Evolutionary conservation across 2,113 vertebrate genomes (phyloP).

Genomic region (Megaceryle maxima): DNA sequence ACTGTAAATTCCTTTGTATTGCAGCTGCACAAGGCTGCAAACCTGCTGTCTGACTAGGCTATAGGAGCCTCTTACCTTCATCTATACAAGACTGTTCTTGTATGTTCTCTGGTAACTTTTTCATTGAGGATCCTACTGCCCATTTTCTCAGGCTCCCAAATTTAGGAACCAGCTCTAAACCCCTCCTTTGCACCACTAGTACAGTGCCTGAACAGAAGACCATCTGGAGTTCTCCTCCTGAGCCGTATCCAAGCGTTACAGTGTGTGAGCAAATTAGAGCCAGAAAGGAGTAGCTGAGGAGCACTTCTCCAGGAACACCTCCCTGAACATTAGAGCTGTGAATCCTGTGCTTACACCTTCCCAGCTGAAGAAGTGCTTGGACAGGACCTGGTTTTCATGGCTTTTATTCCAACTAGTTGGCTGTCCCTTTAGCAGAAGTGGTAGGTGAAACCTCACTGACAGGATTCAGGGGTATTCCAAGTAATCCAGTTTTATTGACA

Average conservation of each 20-base stretch:
- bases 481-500: neutral
- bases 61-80: neutral
- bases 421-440: neutral
- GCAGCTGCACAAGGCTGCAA: neutral
- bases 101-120: neutral
- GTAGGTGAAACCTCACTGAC: neutral
- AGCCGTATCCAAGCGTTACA: neutral
- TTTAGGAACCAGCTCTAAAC: neutral
- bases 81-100: neutral
- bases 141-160: neutral
- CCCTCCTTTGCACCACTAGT: neutral
- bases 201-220: neutral
- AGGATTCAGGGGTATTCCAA: neutral
- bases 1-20: conserved; percentile 7
- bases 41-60: neutral
- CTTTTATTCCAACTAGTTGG: neutral
- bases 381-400: neutral
- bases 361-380: neutral
- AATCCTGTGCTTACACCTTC: neutral
- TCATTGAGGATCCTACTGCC: neutral
- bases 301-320: neutral
- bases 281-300: neutral
- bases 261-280: neutral
- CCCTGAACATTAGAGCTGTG: neutral
- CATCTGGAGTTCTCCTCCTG: neutral